A percentile compares a stretch with the other conserved stretches of the same genome.
Conservation (phyloP, 2,797 vertebrate genomes). For the Podarcis lilfordi region DNA sequence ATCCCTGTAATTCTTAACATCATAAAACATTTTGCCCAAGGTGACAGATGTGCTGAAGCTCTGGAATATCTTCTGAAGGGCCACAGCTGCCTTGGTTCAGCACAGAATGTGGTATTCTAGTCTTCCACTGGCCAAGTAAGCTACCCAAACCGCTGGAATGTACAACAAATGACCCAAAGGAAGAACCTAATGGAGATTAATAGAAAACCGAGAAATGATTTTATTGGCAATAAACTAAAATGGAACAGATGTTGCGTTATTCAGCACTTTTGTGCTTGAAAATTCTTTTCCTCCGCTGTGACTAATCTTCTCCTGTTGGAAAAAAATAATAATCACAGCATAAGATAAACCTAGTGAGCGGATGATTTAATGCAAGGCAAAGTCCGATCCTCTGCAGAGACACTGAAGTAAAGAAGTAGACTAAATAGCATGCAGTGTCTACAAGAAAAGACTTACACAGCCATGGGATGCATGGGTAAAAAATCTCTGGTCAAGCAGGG, state of each 20-base stretch:
- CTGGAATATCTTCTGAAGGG: constrained; percentile 1
- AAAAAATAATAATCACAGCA: not conserved
- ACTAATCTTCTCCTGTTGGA: not conserved
- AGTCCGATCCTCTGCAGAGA: not conserved
- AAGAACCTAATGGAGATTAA: constrained; percentile 13
- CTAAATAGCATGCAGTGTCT: not conserved
- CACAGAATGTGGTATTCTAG: not conserved
- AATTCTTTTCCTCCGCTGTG: not conserved
- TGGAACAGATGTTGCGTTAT: not conserved
- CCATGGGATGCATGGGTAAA: not conserved
- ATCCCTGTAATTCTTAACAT: not conserved
- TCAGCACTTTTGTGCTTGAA: not conserved
- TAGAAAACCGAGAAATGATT: not conserved
- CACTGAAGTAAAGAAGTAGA: not conserved
- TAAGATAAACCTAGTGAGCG: not conserved
- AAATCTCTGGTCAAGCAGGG: not conserved
- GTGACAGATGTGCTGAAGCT: not conserved
- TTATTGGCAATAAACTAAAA: not conserved
- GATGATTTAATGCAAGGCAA: not conserved
- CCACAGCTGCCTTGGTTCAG: not conserved
- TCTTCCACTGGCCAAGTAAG: not conserved
- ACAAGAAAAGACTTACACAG: not conserved
- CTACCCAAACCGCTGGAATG: not conserved
- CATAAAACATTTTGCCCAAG: constrained; percentile 5
- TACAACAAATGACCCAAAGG: not conserved